Evolutionary conservation across 92 coral and sea anemone species (phyloP).

Genomic region (Plumapathes pennacea): DNA sequence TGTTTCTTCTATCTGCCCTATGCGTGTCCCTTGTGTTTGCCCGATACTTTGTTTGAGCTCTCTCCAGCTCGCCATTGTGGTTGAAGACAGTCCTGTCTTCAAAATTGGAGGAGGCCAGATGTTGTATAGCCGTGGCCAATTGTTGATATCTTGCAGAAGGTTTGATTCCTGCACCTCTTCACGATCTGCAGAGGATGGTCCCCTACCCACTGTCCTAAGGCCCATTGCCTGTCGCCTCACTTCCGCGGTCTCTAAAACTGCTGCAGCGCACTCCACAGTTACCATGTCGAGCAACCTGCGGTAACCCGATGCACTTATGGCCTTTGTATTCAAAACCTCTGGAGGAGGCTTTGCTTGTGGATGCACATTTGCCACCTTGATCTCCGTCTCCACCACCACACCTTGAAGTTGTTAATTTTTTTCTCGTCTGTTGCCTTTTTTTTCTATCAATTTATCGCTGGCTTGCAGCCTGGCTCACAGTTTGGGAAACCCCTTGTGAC

Average conservation of each 20-base stretch:
- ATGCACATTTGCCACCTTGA: no score
- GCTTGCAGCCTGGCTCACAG: no score
- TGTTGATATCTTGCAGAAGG: not conserved
- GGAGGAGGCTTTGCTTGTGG: no score
- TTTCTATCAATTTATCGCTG: no score
- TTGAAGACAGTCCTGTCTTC: not conserved
- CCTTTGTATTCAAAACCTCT: no score
- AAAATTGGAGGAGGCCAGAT: not conserved
- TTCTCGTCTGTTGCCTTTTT: no score
- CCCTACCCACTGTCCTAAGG: constrained; percentile 21
- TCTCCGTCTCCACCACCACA: no score
- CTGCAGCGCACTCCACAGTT: constrained; percentile 22
- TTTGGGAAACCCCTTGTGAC: no score
- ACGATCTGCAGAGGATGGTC: constrained; percentile 37
- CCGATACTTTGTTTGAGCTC: constrained; percentile 13
- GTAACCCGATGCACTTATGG: no score
- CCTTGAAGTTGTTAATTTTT: no score
- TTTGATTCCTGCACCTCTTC: constrained; percentile 4
- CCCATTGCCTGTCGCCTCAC: constrained; percentile 27
- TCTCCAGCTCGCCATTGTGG: not conserved
- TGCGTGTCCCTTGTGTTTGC: constrained; percentile 29
- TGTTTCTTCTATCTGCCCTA: constrained; percentile 25
- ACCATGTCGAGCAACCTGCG: no score
- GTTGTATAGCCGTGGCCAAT: constrained; percentile 18
- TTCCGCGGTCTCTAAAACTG: constrained; percentile 16